phyloP scores from a whole-genome alignment of 2,113 vertebrate species.

The Toxotes jaculatrix region DNA sequence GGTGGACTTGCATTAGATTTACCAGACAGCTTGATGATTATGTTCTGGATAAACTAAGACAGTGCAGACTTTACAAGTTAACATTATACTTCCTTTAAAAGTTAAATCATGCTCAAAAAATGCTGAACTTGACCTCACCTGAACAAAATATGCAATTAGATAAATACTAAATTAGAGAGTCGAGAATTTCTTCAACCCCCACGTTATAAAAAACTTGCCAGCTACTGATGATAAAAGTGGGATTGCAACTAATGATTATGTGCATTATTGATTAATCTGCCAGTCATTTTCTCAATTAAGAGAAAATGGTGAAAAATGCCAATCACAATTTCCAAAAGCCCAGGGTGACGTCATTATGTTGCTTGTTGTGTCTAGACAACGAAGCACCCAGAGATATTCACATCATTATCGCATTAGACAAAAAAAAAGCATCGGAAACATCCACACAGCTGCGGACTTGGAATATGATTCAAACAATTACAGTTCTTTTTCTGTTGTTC shows the following conservation, averaged over 20 bases:
- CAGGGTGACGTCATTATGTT: neutral
- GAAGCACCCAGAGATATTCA: too few species aligned
- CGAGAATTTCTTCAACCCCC: neutral
- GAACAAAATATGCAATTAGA: neutral
- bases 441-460: too few species aligned
- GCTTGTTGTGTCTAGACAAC: neutral
- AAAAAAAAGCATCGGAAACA: too few species aligned
- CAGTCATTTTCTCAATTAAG: neutral
- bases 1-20: constrained; percentile 30
- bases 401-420: neutral
- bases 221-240: neutral
- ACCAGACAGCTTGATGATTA: constrained; percentile 1
- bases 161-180: neutral
- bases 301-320: neutral
- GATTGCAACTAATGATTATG: neutral
- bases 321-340: neutral
- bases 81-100: neutral
- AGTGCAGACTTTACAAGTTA: neutral
- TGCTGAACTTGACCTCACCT: neutral
- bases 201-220: neutral
- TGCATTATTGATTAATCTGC: neutral
- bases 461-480: too few species aligned
- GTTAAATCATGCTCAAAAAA: neutral
- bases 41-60: constrained; percentile 15
- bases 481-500: neutral